These are phyloP conservation scores for Grammomys surdaster DNA, from an alignment of 2,113 vertebrate species.

Conservation along the genomic window DNA sequence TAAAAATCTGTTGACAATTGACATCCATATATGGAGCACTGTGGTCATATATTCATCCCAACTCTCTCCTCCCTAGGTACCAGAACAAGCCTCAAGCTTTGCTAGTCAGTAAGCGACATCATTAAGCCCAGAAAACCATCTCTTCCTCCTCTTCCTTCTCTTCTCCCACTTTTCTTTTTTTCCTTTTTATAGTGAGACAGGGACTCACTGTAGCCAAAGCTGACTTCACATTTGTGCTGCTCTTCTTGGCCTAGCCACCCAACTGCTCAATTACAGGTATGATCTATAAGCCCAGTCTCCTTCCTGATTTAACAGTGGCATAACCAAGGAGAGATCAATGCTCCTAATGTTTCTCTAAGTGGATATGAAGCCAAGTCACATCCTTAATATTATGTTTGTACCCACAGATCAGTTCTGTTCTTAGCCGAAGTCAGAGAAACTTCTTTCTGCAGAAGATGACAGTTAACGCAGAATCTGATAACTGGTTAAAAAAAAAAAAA, in stretches of 20 bases:
- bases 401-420: not conserved
- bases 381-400: not conserved
- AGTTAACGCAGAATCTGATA: not conserved
- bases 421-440: not conserved
- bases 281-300: not conserved
- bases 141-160: not conserved
- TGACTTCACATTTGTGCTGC: not conserved
- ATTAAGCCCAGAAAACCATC: not conserved
- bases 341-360: not conserved
- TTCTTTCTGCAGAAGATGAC: not conserved
- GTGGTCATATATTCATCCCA: not conserved
- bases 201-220: not conserved
- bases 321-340: not conserved
- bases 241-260: not conserved
- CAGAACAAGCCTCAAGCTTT: not conserved
- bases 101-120: not conserved
- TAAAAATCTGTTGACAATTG: not conserved
- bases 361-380: not conserved
- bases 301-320: not conserved
- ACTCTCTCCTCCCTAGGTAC: no score
- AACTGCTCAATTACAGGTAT: not conserved
- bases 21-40: not conserved
- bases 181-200: not conserved
- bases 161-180: not conserved
- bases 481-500: not conserved